Percentiles rank a stretch among this genome's conserved stretches.
Conservation (phyloP, 2,888 invertebrate genomes). For the Parasteatoda lunata region DNA sequence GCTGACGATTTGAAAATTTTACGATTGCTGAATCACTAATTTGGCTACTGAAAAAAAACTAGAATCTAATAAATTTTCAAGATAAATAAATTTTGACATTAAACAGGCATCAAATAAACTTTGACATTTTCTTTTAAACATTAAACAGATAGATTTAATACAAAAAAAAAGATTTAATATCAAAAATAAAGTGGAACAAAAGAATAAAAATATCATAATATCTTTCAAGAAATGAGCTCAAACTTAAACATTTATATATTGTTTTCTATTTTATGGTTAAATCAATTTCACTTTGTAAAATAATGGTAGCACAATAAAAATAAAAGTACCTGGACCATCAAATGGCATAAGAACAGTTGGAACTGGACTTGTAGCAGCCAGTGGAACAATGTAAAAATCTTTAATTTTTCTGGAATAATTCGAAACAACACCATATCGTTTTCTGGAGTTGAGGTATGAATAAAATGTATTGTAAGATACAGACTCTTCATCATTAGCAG, state of each 20-base stretch:
- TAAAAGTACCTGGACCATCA: conserved; percentile 75
- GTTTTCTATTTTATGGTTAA: no score
- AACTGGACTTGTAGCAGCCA: conserved; percentile 74
- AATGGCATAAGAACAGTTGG: conserved; percentile 75
- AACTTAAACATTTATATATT: no score
- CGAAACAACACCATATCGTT: conserved; percentile 73
- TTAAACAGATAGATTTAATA: no score
- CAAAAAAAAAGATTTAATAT: no score
- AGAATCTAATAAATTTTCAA: neutral
- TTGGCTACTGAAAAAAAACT: neutral
- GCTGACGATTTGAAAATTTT: no score
- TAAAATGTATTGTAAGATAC: conserved; percentile 89
- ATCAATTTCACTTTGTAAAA: no score
- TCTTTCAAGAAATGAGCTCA: no score
- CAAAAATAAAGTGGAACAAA: no score
- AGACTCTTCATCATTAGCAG: conserved; percentile 88
- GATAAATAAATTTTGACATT: neutral
- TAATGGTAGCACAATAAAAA: no score
- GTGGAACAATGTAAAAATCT: conserved; percentile 75
- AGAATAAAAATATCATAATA: no score
- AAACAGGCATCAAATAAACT: neutral
- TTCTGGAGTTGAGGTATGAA: conserved; percentile 89
- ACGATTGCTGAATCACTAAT: no score
- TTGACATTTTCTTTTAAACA: neutral
- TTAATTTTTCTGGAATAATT: conserved; percentile 72